A percentile compares a stretch with the other conserved stretches of the same genome.
phyloP scores from a whole-genome alignment of 2,888 invertebrate genomes.

The Lepidocyrtinus sp. region DNA sequence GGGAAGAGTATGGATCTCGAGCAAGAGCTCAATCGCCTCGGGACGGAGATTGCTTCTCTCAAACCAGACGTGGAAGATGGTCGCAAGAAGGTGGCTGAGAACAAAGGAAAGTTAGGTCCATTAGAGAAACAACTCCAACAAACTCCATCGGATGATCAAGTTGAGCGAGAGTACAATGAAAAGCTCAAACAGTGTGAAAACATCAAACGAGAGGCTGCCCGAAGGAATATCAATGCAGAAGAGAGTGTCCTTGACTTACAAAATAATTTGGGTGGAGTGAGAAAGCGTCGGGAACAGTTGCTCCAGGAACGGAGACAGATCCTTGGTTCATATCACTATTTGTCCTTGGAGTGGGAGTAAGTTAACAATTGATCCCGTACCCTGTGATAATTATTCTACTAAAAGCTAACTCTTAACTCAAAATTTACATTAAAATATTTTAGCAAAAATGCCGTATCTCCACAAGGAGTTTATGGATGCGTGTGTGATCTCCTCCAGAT shows the following conservation, averaged over 20 bases:
- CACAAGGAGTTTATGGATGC: constrained; percentile 77
- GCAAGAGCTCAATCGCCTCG: constrained; percentile 46
- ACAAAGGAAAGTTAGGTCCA: constrained; percentile 20
- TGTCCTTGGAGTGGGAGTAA: constrained; percentile 80
- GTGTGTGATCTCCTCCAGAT: constrained; percentile 86
- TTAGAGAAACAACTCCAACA: constrained; percentile 47
- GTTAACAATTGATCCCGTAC: constrained; percentile 81
- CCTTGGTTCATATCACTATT: constrained; percentile 70
- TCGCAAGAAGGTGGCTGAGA: constrained; percentile 43
- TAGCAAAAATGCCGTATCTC: constrained; percentile 32
- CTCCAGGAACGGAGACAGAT: constrained; percentile 33
- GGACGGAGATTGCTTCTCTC: constrained; percentile 59
- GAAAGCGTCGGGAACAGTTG: constrained; percentile 30
- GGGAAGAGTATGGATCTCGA: constrained; percentile 48
- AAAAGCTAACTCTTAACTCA: no score
- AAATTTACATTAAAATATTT: no score
- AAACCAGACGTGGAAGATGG: constrained; percentile 61
- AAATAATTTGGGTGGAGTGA: constrained; percentile 33
- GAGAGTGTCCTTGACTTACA: constrained; percentile 53
- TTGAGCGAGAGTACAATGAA: constrained; percentile 55
- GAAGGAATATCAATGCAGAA: constrained; percentile 55
- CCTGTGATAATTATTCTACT: no score
- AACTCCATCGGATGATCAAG: constrained; percentile 63
- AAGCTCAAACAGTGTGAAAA: constrained; percentile 34
- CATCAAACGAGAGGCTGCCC: constrained; percentile 45